These are phyloP conservation scores for Drosophila merina DNA, from an alignment of 2,888 invertebrate species.

Conservation along the genomic window DNA sequence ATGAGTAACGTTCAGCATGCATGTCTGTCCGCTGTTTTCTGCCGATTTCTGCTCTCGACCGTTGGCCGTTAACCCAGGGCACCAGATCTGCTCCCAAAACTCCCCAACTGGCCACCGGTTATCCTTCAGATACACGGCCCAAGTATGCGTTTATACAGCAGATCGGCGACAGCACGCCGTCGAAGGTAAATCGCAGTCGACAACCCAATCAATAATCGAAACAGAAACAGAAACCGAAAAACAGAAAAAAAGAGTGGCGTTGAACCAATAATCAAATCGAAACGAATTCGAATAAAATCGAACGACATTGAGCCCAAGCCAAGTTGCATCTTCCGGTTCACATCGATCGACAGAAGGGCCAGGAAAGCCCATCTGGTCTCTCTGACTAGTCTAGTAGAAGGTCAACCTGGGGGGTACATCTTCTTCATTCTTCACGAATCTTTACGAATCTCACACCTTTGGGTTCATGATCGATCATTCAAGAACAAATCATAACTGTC, in stretches of 20 bases:
- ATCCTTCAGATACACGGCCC: constrained; percentile 42
- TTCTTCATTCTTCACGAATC: too few relatives aligned
- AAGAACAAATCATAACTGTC: constrained; percentile 44
- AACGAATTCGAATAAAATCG: constrained; percentile 15
- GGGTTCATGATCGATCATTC: constrained; percentile 37
- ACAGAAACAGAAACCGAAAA: constrained; percentile 3
- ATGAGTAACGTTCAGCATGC: constrained; percentile 78
- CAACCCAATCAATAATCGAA: constrained; percentile 25
- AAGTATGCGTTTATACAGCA: background rate
- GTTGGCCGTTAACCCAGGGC: constrained; percentile 52
- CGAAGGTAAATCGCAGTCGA: constrained; percentile 41
- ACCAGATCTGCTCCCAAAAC: constrained; percentile 13
- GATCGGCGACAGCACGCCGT: constrained; percentile 37
- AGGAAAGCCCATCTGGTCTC: background rate
- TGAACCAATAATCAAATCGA: constrained; percentile 40
- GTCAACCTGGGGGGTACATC: constrained; percentile 41
- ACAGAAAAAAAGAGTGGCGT: constrained; percentile 28
- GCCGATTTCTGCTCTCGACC: constrained; percentile 3
- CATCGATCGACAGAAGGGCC: background rate
- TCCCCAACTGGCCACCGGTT: constrained; percentile 40
- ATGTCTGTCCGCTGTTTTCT: constrained; percentile 59
- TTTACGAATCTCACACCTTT: constrained; percentile 4
- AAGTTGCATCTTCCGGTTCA: constrained; percentile 33
- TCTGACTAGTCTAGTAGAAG: too few relatives aligned
- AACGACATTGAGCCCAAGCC: constrained; percentile 12